Conservation (phyloP, 2,797 vertebrate species). For the Sebastes iracundus region DNA sequence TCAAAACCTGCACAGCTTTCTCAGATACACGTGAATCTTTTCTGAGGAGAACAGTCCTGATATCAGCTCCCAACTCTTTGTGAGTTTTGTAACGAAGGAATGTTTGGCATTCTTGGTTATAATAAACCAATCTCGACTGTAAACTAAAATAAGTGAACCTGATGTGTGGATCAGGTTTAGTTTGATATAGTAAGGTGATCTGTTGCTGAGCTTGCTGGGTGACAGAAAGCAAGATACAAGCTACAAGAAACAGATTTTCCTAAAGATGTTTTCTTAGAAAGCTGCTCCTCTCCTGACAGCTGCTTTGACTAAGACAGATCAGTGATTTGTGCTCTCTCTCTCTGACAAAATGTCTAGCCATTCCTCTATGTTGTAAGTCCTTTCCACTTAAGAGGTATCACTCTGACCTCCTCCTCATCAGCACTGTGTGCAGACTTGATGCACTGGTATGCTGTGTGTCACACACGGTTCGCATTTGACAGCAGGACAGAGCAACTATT, state of each 20-base stretch:
- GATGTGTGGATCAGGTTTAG: background rate
- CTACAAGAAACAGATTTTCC: background rate
- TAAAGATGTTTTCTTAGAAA: background rate
- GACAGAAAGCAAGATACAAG: background rate
- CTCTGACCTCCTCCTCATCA: background rate
- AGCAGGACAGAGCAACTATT: conserved; percentile 48
- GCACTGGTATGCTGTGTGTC: conserved; percentile 18
- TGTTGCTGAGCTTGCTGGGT: background rate
- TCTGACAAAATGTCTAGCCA: background rate
- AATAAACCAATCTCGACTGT: background rate
- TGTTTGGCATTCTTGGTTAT: background rate
- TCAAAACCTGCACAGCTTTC: background rate
- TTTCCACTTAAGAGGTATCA: background rate
- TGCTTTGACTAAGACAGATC: background rate
- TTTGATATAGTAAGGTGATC: background rate
- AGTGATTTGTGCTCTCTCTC: background rate
- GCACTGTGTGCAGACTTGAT: background rate
- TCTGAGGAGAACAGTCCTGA: background rate
- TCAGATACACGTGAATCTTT: background rate
- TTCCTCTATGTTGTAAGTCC: background rate
- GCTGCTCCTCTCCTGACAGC: background rate
- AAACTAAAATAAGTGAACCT: background rate
- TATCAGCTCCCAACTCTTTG: background rate
- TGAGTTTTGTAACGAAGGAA: background rate
- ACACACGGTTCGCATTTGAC: conserved; percentile 1